These are phyloP conservation scores for Hippopotamus amphibius DNA, from an alignment of 2,113 vertebrate species.

Conservation along the genomic window DNA sequence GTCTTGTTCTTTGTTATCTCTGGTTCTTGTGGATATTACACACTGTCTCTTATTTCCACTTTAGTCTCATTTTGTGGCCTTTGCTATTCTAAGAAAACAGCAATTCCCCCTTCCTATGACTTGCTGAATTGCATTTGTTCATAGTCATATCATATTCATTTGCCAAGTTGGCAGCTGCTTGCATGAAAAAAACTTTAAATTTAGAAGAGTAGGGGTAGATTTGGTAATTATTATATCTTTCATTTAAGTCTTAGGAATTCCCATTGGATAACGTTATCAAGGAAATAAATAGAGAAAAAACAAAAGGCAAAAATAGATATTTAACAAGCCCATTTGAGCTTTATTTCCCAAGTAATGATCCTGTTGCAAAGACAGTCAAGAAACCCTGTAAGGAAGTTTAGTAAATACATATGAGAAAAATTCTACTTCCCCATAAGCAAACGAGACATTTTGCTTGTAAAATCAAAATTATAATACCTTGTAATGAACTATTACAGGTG, in stretches of 20 bases:
- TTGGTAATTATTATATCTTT: neutral
- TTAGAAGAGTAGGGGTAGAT: neutral
- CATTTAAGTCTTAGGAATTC: constrained; percentile 10
- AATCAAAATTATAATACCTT: constrained; percentile 59
- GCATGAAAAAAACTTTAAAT: neutral
- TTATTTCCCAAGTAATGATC: constrained; percentile 51
- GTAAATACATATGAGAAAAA: neutral
- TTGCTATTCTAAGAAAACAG: neutral
- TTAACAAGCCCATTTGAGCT: constrained; percentile 56
- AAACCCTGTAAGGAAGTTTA: constrained; percentile 30
- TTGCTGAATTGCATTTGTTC: neutral
- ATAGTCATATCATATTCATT: neutral
- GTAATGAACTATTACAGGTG: constrained; percentile 63
- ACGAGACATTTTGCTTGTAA: constrained; percentile 57
- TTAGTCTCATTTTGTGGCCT: neutral
- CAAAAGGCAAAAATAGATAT: constrained; percentile 46
- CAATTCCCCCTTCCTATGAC: neutral
- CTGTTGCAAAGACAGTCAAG: neutral
- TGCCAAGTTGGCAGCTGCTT: neutral
- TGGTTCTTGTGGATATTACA: neutral
- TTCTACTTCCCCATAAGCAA: neutral
- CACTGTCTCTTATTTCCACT: neutral
- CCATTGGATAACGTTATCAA: neutral
- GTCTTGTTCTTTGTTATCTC: neutral
- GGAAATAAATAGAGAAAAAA: constrained; percentile 3